Percentiles rank a stretch among this genome's conserved stretches.
Conservation (phyloP, 2,113 vertebrate genomes). For the Sceloporus undulatus region DNA sequence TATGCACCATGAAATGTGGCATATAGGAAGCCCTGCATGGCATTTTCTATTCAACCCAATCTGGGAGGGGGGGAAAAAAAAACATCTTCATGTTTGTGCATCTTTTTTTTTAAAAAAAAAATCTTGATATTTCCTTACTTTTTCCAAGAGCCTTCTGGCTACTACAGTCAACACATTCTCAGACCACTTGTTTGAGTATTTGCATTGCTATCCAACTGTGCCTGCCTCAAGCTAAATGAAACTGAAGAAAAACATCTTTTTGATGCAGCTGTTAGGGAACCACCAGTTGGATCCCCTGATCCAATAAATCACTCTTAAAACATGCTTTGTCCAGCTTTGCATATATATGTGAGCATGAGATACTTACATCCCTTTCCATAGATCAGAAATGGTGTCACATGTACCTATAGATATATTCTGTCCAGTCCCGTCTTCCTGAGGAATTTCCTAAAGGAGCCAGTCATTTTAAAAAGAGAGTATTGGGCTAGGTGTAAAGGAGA, state of each 20-base stretch:
- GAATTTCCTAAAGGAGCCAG: conserved; percentile 46
- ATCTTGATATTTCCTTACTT: neutral
- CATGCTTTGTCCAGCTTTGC: neutral
- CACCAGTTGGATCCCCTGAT: neutral
- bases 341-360: conserved; percentile 27
- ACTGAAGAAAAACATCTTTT: conserved; percentile 24
- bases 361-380: conserved; percentile 49
- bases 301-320: conserved; percentile 28
- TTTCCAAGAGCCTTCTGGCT: neutral
- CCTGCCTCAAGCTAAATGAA: conserved; percentile 26
- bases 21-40: neutral
- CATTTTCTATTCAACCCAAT: neutral
- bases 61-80: neutral
- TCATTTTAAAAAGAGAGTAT: conserved; percentile 60
- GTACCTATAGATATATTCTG: conserved; percentile 52
- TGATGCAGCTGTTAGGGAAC: conserved; percentile 3
- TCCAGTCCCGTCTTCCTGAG: conserved; percentile 49
- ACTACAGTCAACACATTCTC: neutral
- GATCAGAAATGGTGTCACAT: conserved; percentile 54
- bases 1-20: neutral
- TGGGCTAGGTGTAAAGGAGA: conserved; percentile 19
- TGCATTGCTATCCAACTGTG: conserved; percentile 16
- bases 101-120: neutral
- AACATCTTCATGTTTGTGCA: neutral
- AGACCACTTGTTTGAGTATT: conserved; percentile 12